Base-by-base conservation (phyloP, 2,113 vertebrate genomes). In the Poeciliopsis retropinna region DNA sequence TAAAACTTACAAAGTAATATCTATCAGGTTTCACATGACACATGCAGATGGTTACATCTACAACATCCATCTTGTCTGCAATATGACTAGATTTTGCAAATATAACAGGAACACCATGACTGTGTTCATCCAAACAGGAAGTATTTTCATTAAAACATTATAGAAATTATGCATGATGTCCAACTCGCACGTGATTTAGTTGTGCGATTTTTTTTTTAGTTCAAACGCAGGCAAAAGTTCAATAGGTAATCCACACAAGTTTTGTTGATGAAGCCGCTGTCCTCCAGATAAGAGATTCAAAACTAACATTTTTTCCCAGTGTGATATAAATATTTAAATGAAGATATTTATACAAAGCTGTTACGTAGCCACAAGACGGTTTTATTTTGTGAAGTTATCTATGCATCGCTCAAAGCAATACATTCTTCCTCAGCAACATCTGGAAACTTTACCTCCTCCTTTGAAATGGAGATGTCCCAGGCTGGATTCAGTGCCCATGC, bases 401-500 rank as follows among this genome's bases (percentile, higher is more conserved):
- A 28, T 27, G 25, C 74, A 29, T 44, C 22, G 2, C 25, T 79
- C 27, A 79, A 71, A 30, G 79, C 0, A 19, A 19, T 19, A 65
- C 72, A 73, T 78, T 28, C 4, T 22, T 78, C 88, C 83, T 78
- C 60, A 99, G 97, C 96, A 73, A 99, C 98, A 25, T 93, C 91
- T 51, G 95, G 97, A 67, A 95, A 96, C 1, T 93, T 94, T 73
- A 96, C 98, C 2, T 94, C 96, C 1, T 97, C 97, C 3, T 98
- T 98, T 83, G 95, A 95, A 88, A 97, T 98, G 97, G 97, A 99
- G 91, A 98, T 99, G 97, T 97, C 97, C 71, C 98, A 99, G 83
- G 92, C 96, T n/a, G 98, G 97, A 28, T 98, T 99, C 82, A 99
- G 98, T 72, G 96, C 95, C 64, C 97, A 99, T 78, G 95, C 96